Base-by-base conservation (phyloP, 2,113 vertebrate genomes). In the Dicentrarchus labrax region DNA sequence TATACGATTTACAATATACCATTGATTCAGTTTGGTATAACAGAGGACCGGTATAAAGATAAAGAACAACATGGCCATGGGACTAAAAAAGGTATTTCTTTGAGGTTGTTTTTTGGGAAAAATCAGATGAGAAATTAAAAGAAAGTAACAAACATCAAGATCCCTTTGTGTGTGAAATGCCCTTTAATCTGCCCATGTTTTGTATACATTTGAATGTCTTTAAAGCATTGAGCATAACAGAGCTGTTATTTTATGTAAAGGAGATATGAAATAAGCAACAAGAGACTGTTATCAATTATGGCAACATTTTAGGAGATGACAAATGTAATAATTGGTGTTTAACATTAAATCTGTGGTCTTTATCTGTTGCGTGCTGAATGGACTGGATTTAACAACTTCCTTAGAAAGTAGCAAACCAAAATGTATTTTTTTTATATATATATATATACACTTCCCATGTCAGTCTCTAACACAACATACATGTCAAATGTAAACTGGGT, bases 131-230 rank as follows among this genome's bases (percentile, higher is more conserved):
- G 12, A 38, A 59, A 72, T 39, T 30, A 10, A 51, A n/a, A 60
- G 13, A 9, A 17, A 61, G 30, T 3, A 53, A 62, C 62, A 67
- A 56, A 36, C 17, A 80, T 6, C 17, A 50, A 62, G 57, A 65
- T 57, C 17, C 50, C 17, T 79, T 65, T 41, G 19, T 50, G 36
- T 41, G 22, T 61, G 38, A 80, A 79, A 83, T 39, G 1, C 7
- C 60, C 66, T 83, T 80, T 66, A 60, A 69, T 62, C 47, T 82
- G 17, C 45, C 43, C 30, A 21, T 47, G 6, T 67, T 83, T 83
- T 43, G 36, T 41, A n/a, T 39, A 56, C 12, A 57, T 59, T 50
- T 45, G 3, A 76, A 54, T 70, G 60, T 62, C 11, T 73, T 79
- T 60, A 56, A 73, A 84, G 53, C 13, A 24, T 38, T 30, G 22